Evolutionary conservation across 2,797 vertebrate genomes (phyloP).

Genomic region (Sphaeramia orbicularis): DNA sequence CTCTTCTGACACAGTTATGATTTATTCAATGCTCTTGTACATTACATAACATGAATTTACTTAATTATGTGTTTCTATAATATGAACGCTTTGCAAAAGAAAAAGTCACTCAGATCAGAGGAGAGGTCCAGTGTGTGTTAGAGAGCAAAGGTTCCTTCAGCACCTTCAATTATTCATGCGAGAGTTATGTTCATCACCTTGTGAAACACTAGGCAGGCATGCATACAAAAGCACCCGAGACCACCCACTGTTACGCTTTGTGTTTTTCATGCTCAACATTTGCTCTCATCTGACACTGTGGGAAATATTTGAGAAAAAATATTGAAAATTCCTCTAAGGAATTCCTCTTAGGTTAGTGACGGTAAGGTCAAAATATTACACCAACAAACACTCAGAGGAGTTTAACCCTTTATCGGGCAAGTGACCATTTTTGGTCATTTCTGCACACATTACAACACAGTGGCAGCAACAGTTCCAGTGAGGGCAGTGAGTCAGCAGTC

Average conservation of each 20-base stretch:
- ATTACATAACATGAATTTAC: too few relatives aligned
- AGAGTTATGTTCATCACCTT: constrained; percentile 30
- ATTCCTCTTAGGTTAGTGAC: background rate
- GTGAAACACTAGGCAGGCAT: constrained; percentile 11
- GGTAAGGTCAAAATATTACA: constrained; percentile 1
- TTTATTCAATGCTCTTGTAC: too few relatives aligned
- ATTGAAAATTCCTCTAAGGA: background rate
- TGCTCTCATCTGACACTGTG: background rate
- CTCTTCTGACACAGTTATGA: too few relatives aligned
- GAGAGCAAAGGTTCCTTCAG: constrained; percentile 32
- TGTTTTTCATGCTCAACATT: background rate
- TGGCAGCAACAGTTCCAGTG: too few relatives aligned
- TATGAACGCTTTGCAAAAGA: too few relatives aligned
- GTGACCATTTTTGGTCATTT: too few relatives aligned
- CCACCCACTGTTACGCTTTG: constrained; percentile 1
- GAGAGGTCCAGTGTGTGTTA: constrained; percentile 39
- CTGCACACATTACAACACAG: too few relatives aligned
- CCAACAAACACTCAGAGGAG: background rate
- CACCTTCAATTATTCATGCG: constrained; percentile 30
- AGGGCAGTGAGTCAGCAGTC: too few relatives aligned
- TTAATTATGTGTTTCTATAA: too few relatives aligned
- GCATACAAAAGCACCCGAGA: background rate
- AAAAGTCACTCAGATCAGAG: background rate
- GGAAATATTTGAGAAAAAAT: background rate
- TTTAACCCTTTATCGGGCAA: too few relatives aligned